These are phyloP conservation scores for Menidia menidia DNA, from an alignment of 2,797 vertebrate species.

Conservation along the genomic window DNA sequence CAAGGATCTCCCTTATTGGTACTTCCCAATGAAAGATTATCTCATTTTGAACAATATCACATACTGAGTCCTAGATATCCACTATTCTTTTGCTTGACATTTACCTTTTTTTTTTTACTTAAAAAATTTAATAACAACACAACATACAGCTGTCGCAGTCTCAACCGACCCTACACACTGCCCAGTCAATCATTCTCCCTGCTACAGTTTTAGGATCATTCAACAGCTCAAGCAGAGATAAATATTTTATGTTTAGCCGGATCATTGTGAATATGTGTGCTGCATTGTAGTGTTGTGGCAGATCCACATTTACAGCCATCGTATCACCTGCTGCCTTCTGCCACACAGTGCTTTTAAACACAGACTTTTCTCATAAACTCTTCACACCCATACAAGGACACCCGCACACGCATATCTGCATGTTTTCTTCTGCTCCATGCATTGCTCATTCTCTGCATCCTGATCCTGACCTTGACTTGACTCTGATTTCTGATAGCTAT, in stretches of 20 bases:
- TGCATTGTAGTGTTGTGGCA: constrained; percentile 40
- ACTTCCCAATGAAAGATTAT: background rate
- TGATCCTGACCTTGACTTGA: constrained; percentile 62
- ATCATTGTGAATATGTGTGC: constrained; percentile 42
- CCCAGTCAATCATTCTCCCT: background rate
- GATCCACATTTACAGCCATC: constrained; percentile 32
- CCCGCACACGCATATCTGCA: constrained; percentile 10
- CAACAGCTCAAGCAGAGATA: constrained; percentile 32
- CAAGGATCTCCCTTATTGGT: background rate
- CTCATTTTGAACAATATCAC: background rate
- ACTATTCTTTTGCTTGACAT: background rate
- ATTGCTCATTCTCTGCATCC: constrained; percentile 40
- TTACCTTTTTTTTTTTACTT: background rate
- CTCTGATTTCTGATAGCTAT: constrained; percentile 64
- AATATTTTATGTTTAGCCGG: constrained; percentile 43
- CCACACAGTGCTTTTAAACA: background rate
- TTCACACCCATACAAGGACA: background rate
- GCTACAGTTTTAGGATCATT: constrained; percentile 19
- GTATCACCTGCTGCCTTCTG: constrained; percentile 39
- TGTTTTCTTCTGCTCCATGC: constrained; percentile 13
- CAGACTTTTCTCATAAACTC: background rate
- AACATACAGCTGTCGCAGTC: background rate
- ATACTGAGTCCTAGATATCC: background rate
- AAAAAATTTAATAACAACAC: background rate
- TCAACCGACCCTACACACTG: background rate